Evolutionary conservation across 1,140 invertebrate genomes (phyloP).

Genomic region (Leptinotarsa defecta): DNA sequence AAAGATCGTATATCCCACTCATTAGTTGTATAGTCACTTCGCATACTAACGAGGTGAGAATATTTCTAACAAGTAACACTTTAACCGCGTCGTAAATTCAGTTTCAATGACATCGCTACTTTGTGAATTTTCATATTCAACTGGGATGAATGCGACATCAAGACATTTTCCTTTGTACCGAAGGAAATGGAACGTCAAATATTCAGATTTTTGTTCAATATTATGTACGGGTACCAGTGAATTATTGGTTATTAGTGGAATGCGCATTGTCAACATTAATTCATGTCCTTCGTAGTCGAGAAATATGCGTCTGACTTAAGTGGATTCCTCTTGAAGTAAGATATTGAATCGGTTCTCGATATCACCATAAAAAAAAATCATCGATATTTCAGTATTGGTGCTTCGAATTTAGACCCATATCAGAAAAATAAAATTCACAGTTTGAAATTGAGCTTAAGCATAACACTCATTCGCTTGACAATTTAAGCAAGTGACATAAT

Average conservation of each 20-base stretch:
- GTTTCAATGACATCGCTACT: not conserved
- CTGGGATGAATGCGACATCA: not conserved
- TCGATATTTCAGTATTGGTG: no score
- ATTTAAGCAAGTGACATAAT: no score
- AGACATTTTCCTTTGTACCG: not conserved
- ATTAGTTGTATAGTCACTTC: no score
- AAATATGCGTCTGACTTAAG: not conserved
- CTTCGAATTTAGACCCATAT: no score
- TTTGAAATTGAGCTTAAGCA: no score
- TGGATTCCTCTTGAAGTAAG: no score
- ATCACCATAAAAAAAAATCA: no score
- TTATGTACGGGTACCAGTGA: not conserved
- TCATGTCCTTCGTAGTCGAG: not conserved
- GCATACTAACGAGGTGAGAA: not conserved
- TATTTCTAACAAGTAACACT: not conserved
- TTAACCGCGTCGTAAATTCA: not conserved
- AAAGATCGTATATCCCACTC: no score
- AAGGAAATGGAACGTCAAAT: not conserved
- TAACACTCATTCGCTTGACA: no score
- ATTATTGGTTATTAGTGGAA: not conserved
- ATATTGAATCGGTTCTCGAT: no score
- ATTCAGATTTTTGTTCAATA: not conserved
- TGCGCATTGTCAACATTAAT: not conserved
- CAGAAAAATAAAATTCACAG: no score
- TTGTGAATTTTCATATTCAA: constrained; percentile 2